These are phyloP conservation scores for Pocillopora meandrina DNA, from an alignment of 92 coral and sea anemone genomes.

Conservation along the genomic window DNA sequence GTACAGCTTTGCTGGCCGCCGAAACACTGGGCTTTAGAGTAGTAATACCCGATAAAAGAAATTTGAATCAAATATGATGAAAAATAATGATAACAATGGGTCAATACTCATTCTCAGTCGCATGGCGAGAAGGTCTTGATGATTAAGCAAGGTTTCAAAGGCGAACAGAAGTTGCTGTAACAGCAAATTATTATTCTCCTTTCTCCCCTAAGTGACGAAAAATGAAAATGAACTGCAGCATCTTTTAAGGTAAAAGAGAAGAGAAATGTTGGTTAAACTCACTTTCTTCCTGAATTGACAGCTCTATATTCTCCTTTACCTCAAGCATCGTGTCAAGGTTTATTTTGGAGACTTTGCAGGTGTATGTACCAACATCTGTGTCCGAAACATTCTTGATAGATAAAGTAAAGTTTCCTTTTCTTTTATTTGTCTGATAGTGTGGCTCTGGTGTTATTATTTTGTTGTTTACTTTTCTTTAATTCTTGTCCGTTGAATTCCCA, in stretches of 20 bases:
- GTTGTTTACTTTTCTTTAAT: not conserved
- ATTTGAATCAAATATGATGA: too few species aligned
- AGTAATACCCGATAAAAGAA: not conserved
- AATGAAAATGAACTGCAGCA: not conserved
- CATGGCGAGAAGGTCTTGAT: too few species aligned
- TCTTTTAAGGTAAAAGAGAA: not conserved
- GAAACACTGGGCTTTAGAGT: not conserved
- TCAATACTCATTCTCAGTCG: too few species aligned
- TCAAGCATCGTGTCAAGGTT: too few species aligned
- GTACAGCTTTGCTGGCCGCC: not conserved
- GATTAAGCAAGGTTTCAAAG: too few species aligned
- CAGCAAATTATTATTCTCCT: too few species aligned
- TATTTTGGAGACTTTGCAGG: not conserved
- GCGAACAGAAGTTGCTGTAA: too few species aligned
- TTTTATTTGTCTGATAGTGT: too few species aligned
- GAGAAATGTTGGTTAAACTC: not conserved
- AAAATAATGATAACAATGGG: too few species aligned
- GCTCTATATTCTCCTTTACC: not conserved
- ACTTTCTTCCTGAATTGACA: not conserved
- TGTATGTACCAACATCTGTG: constrained; percentile 29
- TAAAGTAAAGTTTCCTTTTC: not conserved
- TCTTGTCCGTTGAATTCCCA: constrained; percentile 18
- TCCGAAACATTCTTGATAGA: constrained; percentile 18
- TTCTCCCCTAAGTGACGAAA: too few species aligned
- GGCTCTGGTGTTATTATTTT: not conserved